phyloP scores from a whole-genome alignment of 2,113 vertebrate species.

The Leuciscus idus region DNA sequence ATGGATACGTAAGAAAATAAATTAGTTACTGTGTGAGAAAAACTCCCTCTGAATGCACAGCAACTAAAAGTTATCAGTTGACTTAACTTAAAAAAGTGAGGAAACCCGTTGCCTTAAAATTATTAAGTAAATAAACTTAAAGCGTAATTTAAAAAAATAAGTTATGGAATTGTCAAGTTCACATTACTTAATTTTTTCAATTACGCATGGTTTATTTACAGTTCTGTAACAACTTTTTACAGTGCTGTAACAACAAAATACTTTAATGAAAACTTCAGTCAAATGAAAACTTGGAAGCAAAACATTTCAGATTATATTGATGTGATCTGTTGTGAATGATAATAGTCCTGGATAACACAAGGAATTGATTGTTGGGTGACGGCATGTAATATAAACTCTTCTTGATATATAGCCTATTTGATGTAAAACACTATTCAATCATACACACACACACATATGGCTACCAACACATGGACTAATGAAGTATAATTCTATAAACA shows the following conservation, averaged over 20 bases:
- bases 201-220: no score
- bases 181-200: no score
- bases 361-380: conserved; percentile 37
- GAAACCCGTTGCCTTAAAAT: no score
- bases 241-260: no score
- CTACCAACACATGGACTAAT: no score
- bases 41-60: background rate
- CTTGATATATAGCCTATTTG: background rate
- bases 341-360: conserved; percentile 27
- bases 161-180: no score
- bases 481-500: background rate
- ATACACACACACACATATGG: background rate
- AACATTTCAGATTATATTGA: background rate
- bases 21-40: background rate
- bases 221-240: no score
- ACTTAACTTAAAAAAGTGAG: no score
- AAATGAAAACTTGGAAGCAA: background rate
- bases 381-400: background rate
- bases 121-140: no score
- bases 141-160: no score
- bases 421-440: background rate
- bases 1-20: background rate
- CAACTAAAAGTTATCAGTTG: no score
- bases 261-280: background rate
- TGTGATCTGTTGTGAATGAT: conserved; percentile 13